phyloP scores from a whole-genome alignment of 2,797 vertebrate species.

The Nyctibius grandis region DNA sequence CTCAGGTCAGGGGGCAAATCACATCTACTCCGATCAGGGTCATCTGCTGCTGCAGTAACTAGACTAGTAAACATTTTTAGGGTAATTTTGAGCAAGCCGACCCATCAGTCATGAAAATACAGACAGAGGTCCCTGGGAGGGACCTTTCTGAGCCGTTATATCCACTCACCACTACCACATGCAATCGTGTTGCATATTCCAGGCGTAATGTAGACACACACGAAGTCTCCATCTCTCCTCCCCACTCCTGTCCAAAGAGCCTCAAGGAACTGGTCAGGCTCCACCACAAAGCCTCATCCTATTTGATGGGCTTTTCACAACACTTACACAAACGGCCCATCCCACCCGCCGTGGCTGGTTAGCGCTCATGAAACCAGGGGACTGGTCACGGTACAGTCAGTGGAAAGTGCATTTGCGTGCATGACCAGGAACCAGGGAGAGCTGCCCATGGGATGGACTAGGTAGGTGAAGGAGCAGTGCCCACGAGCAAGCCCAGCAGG shows the following conservation, averaged over 20 bases:
- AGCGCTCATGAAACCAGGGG: background rate
- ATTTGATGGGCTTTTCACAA: background rate
- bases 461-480: background rate
- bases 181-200: background rate
- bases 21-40: background rate
- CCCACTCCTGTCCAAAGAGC: background rate
- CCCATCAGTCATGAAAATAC: background rate
- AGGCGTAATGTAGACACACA: accelerated
- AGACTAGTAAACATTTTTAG: background rate
- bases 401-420: background rate
- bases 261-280: background rate
- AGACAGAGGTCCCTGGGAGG: background rate
- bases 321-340: background rate
- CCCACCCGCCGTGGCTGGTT: background rate
- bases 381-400: background rate
- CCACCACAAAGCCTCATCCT: background rate
- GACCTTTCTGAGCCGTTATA: background rate
- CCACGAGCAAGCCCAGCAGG: background rate
- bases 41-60: background rate
- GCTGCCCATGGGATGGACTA: background rate
- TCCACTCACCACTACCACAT: background rate
- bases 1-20: background rate
- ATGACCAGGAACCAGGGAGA: background rate
- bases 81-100: background rate
- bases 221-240: background rate